Conservation (phyloP, 2,797 vertebrate species). For the Pangasius larnaudii region DNA sequence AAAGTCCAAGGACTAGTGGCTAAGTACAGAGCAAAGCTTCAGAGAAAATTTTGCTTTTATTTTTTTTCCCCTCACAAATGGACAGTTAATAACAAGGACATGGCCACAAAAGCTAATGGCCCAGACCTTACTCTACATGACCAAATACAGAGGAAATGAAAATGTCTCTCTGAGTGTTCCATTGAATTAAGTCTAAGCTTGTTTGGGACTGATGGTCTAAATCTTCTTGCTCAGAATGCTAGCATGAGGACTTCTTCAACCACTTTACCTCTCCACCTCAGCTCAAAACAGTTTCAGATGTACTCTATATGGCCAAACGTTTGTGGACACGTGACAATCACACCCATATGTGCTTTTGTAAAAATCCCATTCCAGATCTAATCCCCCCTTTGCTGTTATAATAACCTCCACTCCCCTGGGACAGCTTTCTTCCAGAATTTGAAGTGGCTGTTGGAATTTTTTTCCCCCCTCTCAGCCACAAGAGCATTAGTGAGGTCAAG, state of each 20-base stretch:
- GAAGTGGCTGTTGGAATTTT: neutral
- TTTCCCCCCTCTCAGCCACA: neutral
- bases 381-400: neutral
- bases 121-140: conserved; percentile 18
- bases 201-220: conserved; percentile 1
- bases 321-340: neutral
- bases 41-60: conserved; percentile 30
- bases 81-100: conserved; percentile 35
- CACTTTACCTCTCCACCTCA: neutral
- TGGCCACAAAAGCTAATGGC: conserved; percentile 18
- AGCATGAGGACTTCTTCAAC: conserved; percentile 2
- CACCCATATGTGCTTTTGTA: neutral
- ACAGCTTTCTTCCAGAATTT: neutral
- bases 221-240: neutral
- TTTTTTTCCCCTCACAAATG: conserved; percentile 19
- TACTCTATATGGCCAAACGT: neutral
- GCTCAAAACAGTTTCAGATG: conserved; percentile 9
- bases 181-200: neutral
- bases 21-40: conserved; percentile 31
- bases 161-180: conserved; percentile 1
- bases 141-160: neutral
- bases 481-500: neutral
- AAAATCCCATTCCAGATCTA: neutral
- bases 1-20: conserved; percentile 1
- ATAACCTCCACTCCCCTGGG: neutral